Evolutionary conservation across 2,797 vertebrate species (phyloP), one percentile per base, ranked within the genome.

Genomic region (Parauchenoglanis ngamensis): DNA sequence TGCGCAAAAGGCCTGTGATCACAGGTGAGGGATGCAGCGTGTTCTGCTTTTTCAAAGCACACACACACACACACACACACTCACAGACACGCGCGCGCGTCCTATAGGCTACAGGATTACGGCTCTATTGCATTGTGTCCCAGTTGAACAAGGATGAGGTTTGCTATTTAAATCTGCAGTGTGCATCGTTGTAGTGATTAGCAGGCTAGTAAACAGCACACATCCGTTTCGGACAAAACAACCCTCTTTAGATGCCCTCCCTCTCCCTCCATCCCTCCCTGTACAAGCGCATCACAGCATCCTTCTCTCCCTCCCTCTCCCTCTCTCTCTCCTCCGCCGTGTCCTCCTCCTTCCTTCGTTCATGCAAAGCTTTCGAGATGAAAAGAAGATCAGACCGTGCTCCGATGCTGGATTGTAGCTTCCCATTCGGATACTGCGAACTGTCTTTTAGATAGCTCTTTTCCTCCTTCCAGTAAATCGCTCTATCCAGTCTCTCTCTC

Each of bases 391-490:
- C 76, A 61, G 54, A 56, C 63, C n/a, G 54, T 49, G 25, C 17
- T 80, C 67, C 56, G 67, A 28, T 19, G 7, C 31, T 65, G 46
- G 54, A 63, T 21, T 75, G 40, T 28, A 61, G 40, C 40, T 85
- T 54, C 78, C 52, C 82, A 72, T 84, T 4, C 75, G 82, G 61
- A 73, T 54, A 6, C 3, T 59, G 17, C 56, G 21, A 49, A 23
- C 21, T 31, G 77, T 21, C 78, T 61, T 44, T 25, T 25, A 49
- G 11, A 75, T 75, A 19, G 70, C 4, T 86, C 57, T 85, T 85
- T 68, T 61, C 11, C 72, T 77, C 25, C 93, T 94, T 94, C 93
- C 92, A 92, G 92, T 93, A 94, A 94, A 94, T 93, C 93, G 93
- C 94, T 94, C 92, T 93, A 93, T 94, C 81, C 81, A 79, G 13